Evolutionary conservation across 1,140 invertebrate species (phyloP).

Genomic region (Cyrtorhinus lividipennis): DNA sequence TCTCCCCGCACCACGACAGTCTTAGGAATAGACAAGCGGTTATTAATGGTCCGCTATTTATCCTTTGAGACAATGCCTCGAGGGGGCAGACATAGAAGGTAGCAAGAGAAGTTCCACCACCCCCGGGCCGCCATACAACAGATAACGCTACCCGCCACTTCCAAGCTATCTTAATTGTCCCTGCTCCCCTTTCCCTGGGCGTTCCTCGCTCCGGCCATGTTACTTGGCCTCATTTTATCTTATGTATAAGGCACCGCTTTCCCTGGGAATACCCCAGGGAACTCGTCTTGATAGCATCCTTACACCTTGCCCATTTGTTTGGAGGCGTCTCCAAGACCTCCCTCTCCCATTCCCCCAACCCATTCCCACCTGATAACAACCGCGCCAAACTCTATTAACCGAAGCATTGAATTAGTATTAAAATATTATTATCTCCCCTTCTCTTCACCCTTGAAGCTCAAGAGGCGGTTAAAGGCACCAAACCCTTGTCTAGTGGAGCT

Average conservation of each 20-base stretch:
- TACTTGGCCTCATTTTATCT: constrained; percentile 8
- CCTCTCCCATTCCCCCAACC: background rate
- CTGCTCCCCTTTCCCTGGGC: background rate
- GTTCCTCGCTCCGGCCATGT: background rate
- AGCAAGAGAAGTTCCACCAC: background rate
- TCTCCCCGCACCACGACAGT: background rate
- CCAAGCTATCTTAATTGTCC: constrained; percentile 7
- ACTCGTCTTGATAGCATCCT: constrained; percentile 8
- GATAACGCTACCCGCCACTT: background rate
- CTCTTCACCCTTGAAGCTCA: background rate
- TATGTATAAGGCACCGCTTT: background rate
- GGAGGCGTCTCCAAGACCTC: background rate
- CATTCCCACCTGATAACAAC: constrained; percentile 8
- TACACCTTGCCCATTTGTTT: constrained; percentile 8
- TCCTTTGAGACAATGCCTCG: constrained; percentile 7
- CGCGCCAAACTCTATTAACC: constrained; percentile 7
- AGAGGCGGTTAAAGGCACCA: too few relatives aligned
- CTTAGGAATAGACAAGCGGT: constrained; percentile 2
- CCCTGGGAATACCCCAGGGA: background rate
- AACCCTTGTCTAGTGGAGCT: too few relatives aligned
- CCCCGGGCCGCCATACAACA: background rate
- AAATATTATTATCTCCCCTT: constrained; percentile 6
- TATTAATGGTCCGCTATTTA: constrained; percentile 6
- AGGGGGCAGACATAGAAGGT: background rate
- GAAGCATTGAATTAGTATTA: constrained; percentile 5